Conservation (phyloP, 2,888 invertebrate genomes). For the Stictocephala bisonia region DNA sequence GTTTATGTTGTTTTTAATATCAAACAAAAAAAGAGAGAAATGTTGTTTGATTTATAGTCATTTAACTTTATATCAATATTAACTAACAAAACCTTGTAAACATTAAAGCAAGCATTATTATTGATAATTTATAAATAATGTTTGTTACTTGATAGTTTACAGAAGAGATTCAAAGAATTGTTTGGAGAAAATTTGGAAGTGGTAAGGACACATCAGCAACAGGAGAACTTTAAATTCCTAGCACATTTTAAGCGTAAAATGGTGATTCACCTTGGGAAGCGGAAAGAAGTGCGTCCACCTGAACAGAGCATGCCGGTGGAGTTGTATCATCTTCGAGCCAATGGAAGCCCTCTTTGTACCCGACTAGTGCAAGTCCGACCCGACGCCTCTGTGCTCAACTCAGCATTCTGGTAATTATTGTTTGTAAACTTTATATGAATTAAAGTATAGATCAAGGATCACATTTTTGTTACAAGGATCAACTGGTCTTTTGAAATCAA, state of each 20-base stretch:
- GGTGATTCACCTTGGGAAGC: conserved; percentile 89
- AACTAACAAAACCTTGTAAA: no score
- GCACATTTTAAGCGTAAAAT: conserved; percentile 96
- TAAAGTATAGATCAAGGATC: no score
- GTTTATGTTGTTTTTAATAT: no score
- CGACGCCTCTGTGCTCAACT: conserved; percentile 88
- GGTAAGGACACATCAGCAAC: conserved; percentile 96
- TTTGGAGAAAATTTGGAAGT: conserved; percentile 94
- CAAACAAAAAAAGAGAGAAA: no score
- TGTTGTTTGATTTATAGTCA: neutral
- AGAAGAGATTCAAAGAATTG: conserved; percentile 89
- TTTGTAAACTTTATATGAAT: no score
- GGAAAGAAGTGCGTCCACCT: conserved; percentile 69
- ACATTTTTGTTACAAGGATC: no score
- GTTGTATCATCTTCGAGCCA: conserved; percentile 94
- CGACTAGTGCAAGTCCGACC: conserved; percentile 90
- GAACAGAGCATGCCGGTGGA: conserved; percentile 75
- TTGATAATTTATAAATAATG: no score
- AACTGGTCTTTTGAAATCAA: no score
- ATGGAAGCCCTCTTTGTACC: conserved; percentile 94
- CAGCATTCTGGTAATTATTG: conserved; percentile 88
- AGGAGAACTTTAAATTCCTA: conserved; percentile 98
- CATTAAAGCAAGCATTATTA: no score
- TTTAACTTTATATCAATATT: neutral
- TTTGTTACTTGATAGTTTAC: conserved; percentile 68